These are phyloP conservation scores for Psittacula derbiana DNA, from an alignment of 2,797 vertebrate species.

Conservation along the genomic window DNA sequence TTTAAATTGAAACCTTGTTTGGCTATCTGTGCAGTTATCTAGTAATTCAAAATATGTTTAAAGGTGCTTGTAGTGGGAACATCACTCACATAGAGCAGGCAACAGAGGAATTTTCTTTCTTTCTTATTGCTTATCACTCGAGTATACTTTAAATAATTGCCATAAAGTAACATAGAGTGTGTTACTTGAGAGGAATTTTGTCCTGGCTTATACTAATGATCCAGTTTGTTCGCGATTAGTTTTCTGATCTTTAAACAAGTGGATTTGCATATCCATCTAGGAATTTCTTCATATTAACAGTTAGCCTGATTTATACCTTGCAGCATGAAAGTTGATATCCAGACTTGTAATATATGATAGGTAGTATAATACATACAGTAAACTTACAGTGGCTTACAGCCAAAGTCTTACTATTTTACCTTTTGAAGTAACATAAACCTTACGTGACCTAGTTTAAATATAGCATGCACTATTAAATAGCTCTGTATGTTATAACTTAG, in stretches of 20 bases:
- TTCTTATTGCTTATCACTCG: background rate
- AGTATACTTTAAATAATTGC: background rate
- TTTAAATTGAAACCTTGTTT: background rate
- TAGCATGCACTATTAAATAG: background rate
- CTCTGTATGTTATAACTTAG: background rate
- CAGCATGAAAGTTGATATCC: background rate
- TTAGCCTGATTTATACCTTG: background rate
- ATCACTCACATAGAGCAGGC: background rate
- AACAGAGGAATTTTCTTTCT: background rate
- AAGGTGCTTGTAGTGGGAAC: background rate
- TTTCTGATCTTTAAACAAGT: background rate
- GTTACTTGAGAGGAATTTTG: background rate
- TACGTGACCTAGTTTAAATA: background rate
- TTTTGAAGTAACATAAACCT: background rate
- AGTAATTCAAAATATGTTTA: conserved; percentile 3
- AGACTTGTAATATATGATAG: background rate
- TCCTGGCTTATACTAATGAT: background rate
- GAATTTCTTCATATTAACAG: background rate
- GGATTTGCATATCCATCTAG: background rate
- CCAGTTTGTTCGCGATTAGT: background rate
- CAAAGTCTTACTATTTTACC: rapidly evolving
- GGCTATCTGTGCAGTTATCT: background rate
- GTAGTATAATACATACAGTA: background rate
- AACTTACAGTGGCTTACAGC: background rate
- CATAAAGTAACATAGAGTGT: background rate